Percentiles rank a stretch among this genome's conserved stretches.
Evolutionary conservation across 2,888 invertebrate species (phyloP).

Genomic region (Globia sparganii): DNA sequence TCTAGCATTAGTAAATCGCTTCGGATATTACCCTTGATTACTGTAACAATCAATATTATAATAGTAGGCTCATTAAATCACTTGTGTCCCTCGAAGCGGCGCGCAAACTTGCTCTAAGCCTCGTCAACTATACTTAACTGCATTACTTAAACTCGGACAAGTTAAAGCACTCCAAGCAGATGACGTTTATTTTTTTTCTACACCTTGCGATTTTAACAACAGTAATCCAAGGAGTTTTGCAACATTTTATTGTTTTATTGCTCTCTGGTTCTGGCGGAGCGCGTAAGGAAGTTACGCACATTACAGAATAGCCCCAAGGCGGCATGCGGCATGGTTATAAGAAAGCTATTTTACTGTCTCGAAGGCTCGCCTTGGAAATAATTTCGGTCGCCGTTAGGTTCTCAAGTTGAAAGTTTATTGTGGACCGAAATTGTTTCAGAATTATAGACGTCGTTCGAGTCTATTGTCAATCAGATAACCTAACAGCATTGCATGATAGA

Average conservation of each 20-base stretch:
- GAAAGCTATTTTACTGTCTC: conserved; percentile 83
- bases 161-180: conserved; percentile 64
- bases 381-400: conserved; percentile 80
- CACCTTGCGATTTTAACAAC: conserved; percentile 72
- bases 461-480: conserved; percentile 71
- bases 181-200: conserved; percentile 66
- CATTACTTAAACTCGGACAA: conserved; percentile 66
- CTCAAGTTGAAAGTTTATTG: conserved; percentile 79
- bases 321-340: conserved; percentile 79
- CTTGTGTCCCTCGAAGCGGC: conserved; percentile 65
- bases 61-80: conserved; percentile 68
- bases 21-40: conserved; percentile 63
- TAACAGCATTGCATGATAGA: conserved; percentile 55
- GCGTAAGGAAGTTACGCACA: conserved; percentile 77
- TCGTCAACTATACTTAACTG: conserved; percentile 67
- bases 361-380: conserved; percentile 77
- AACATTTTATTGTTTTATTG: conserved; percentile 84
- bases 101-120: conserved; percentile 58
- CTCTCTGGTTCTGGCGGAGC: conserved; percentile 68
- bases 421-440: conserved; percentile 75
- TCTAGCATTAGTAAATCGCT: conserved; percentile 61
- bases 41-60: conserved; percentile 66
- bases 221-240: conserved; percentile 77
- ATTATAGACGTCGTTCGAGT: conserved; percentile 73
- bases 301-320: conserved; percentile 76